A percentile compares a stretch with the other conserved stretches of the same genome.
These are phyloP conservation scores for Gopherus evgoodei DNA, from an alignment of 2,113 vertebrate species.

Conservation along the genomic window DNA sequence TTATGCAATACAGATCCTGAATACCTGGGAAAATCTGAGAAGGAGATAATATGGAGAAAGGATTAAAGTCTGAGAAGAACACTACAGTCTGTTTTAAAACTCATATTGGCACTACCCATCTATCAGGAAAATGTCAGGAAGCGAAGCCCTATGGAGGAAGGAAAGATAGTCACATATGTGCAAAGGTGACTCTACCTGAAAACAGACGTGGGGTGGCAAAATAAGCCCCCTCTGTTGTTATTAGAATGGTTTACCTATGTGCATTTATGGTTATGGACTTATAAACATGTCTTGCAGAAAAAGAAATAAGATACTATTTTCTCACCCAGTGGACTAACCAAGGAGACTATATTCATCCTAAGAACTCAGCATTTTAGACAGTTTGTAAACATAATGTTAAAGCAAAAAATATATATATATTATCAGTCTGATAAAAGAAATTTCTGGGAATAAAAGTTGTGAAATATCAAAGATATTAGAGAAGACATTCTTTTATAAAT, in stretches of 20 bases:
- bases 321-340: background rate
- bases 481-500: background rate
- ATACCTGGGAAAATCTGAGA: background rate
- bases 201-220: background rate
- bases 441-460: background rate
- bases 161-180: background rate
- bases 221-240: background rate
- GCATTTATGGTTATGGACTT: background rate
- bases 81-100: background rate
- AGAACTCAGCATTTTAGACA: background rate
- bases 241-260: background rate
- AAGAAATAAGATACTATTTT: background rate
- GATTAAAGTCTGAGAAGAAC: background rate
- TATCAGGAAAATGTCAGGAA: background rate
- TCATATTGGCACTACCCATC: background rate
- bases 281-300: background rate
- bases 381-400: background rate
- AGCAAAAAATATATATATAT: background rate
- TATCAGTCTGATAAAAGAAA: background rate
- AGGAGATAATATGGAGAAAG: background rate
- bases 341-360: background rate
- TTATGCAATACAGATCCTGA: background rate
- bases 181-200: background rate
- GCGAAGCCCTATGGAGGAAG: background rate
- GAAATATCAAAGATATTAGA: background rate